Conservation (phyloP, 2,888 invertebrate genomes). For the Auanema freiburgensis region DNA sequence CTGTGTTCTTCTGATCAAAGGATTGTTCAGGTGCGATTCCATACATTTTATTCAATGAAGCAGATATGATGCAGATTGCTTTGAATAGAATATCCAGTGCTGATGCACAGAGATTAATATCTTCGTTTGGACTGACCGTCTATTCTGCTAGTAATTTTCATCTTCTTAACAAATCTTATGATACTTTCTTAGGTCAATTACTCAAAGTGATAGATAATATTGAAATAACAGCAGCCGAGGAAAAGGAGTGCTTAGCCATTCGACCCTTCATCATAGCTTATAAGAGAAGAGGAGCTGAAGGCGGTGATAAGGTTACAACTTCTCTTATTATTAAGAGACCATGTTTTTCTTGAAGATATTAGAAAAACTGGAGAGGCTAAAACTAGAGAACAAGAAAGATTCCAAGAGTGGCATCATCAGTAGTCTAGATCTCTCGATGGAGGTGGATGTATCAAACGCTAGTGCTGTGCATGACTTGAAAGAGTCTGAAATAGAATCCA, state of each 20-base stretch:
- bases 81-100: conserved; percentile 22
- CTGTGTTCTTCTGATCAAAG: conserved; percentile 19
- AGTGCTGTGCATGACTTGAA: too few relatives aligned
- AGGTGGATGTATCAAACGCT: too few relatives aligned
- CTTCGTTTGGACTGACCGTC: conserved; percentile 16
- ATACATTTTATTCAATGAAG: not conserved
- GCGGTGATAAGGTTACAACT: conserved; percentile 11
- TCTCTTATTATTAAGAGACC: too few relatives aligned
- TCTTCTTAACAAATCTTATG: not conserved
- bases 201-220: conserved; percentile 11
- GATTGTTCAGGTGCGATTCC: conserved; percentile 5
- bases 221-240: not conserved
- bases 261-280: conserved; percentile 17
- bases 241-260: not conserved
- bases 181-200: conserved; percentile 9
- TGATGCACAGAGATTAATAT: conserved; percentile 28
- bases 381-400: too few relatives aligned
- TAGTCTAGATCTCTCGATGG: too few relatives aligned
- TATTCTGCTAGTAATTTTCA: conserved; percentile 13
- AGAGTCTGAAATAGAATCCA: too few relatives aligned
- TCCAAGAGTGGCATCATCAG: too few relatives aligned
- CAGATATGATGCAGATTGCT: conserved; percentile 18
- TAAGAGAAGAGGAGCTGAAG: conserved; percentile 12
- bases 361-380: too few relatives aligned
- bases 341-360: too few relatives aligned